Conservation (phyloP, 2,888 invertebrate species). For the Pterobdella sp. region DNA sequence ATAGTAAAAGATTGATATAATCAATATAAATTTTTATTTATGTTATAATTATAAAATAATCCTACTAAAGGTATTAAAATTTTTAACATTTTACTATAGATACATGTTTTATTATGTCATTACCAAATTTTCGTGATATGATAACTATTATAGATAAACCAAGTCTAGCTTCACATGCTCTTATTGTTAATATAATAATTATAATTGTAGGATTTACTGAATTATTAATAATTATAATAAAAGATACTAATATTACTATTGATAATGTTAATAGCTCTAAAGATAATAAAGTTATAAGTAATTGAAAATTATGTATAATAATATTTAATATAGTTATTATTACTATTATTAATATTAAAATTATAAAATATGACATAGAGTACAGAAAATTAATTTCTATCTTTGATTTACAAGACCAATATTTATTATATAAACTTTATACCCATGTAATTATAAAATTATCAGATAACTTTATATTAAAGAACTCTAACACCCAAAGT, state of each 20-base stretch:
- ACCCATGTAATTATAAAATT: too few relatives aligned
- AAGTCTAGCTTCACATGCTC: conserved; percentile 61
- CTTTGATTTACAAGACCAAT: conserved; percentile 40
- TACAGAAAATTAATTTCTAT: conserved; percentile 32
- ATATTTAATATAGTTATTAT: conserved; percentile 25
- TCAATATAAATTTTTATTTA: conserved; percentile 15
- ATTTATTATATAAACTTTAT: conserved; percentile 35
- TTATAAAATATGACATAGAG: conserved; percentile 29
- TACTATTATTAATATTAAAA: conserved; percentile 18
- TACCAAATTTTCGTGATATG: conserved; percentile 60
- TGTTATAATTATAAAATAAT: too few relatives aligned
- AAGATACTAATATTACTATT: conserved; percentile 29
- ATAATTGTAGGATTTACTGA: conserved; percentile 28
- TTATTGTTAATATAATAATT: conserved; percentile 39
- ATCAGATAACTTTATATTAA: conserved; percentile 22
- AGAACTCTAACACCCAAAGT: conserved; percentile 37
- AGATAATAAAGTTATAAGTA: conserved; percentile 36
- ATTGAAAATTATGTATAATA: conserved; percentile 35
- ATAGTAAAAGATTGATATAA: neutral
- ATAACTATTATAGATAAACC: conserved; percentile 60
- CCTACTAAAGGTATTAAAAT: conserved; percentile 29
- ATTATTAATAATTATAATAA: neutral
- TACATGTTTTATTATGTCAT: conserved; percentile 61
- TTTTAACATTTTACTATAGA: conserved; percentile 57
- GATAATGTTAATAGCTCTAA: conserved; percentile 36